These are phyloP conservation scores for Arrhamphus sclerolepis DNA, from an alignment of 2,797 vertebrate species.

Conservation along the genomic window DNA sequence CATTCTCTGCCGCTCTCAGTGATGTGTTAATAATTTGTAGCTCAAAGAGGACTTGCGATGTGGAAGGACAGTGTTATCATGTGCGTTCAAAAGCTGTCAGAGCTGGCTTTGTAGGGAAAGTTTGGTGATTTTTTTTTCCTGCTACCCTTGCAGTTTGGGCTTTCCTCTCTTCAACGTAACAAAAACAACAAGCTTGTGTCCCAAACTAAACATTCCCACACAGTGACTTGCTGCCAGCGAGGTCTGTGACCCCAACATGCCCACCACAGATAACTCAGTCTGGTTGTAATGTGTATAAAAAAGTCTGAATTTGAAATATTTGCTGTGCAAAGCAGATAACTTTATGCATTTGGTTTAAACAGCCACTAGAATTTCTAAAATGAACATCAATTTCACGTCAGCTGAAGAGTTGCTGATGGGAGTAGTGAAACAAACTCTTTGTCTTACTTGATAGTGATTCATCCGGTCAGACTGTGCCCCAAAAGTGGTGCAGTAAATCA, in stretches of 20 bases:
- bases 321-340: constrained; percentile 7
- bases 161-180: constrained; percentile 77
- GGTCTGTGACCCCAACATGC: constrained; percentile 82
- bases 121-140: constrained; percentile 71
- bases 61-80: constrained; percentile 65
- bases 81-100: constrained; percentile 63
- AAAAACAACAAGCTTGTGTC: constrained; percentile 97
- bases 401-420: constrained; percentile 9
- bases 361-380: constrained; percentile 12
- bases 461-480: constrained; percentile 69
- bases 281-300: constrained; percentile 74
- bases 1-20: constrained; percentile 45
- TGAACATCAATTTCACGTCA: constrained; percentile 10
- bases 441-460: constrained; percentile 42
- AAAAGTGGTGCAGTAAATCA: constrained; percentile 77
- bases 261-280: constrained; percentile 78
- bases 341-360: constrained; percentile 30
- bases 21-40: constrained; percentile 70
- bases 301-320: constrained; percentile 44
- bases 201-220: constrained; percentile 99
- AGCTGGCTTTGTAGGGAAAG: constrained; percentile 66
- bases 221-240: constrained; percentile 84
- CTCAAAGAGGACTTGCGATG: constrained; percentile 71
- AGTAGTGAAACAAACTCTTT: constrained; percentile 39
- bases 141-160: constrained; percentile 74